phyloP scores from a whole-genome alignment of 2,113 vertebrate genomes.

The Petrocephalus microphthalmus region DNA sequence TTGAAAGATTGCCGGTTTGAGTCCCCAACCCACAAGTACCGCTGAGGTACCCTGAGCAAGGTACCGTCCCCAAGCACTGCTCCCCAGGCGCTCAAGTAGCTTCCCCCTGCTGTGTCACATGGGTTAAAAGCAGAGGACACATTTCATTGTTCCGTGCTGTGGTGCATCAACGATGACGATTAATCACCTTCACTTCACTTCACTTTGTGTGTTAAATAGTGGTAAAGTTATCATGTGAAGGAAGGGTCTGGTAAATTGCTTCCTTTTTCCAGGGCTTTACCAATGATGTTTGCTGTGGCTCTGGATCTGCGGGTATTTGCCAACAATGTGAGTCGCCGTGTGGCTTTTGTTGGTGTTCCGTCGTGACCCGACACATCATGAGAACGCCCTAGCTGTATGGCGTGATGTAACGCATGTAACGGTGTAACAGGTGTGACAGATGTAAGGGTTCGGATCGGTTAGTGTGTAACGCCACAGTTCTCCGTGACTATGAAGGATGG shows the following conservation, averaged over 20 bases:
- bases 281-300: constrained; percentile 86
- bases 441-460: neutral
- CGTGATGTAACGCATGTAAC: neutral
- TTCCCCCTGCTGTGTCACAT: too few species aligned
- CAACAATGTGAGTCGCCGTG: constrained; percentile 76
- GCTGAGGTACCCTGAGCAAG: too few species aligned
- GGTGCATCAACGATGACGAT: too few species aligned
- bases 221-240: neutral
- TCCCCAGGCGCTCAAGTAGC: too few species aligned
- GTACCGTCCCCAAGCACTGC: too few species aligned
- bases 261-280: constrained; percentile 73
- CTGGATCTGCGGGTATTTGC: constrained; percentile 92
- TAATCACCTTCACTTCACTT: too few species aligned
- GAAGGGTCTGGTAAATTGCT: neutral
- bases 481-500: neutral
- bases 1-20: too few species aligned
- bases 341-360: neutral
- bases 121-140: too few species aligned
- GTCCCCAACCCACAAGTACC: too few species aligned
- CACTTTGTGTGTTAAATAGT: neutral
- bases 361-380: neutral
- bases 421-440: neutral
- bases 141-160: too few species aligned
- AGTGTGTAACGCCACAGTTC: neutral
- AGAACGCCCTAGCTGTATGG: neutral